phyloP scores from a whole-genome alignment of 2,797 vertebrate species.

The Parauchenoglanis punctatus region DNA sequence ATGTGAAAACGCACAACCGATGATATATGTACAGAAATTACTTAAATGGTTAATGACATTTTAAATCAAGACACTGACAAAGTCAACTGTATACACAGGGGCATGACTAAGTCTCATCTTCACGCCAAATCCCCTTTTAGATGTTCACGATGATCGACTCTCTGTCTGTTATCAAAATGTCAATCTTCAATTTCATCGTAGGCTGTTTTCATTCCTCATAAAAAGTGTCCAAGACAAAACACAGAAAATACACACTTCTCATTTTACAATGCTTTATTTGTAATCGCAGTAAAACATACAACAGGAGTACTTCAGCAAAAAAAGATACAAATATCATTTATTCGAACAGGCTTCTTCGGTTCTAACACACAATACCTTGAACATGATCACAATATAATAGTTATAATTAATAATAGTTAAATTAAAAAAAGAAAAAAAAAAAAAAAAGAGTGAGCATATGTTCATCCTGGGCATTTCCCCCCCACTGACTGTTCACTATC shows the following conservation, averaged over 20 bases:
- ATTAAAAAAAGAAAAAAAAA: background rate
- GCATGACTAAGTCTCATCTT: background rate
- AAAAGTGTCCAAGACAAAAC: slow-evolving; percentile 2
- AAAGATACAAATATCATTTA: slow-evolving; percentile 19
- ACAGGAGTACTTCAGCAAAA: slow-evolving; percentile 58
- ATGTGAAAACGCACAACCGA: background rate
- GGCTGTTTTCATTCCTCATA: background rate
- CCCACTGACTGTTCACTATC: slow-evolving; percentile 12
- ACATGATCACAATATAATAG: background rate
- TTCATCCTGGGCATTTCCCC: background rate
- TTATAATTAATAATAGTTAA: background rate
- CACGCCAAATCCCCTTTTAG: background rate
- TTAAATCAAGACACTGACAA: background rate
- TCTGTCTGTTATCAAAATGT: background rate
- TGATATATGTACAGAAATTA: background rate
- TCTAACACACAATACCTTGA: slow-evolving; percentile 15
- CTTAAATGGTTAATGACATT: background rate
- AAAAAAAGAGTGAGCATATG: background rate
- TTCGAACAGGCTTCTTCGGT: slow-evolving; percentile 21
- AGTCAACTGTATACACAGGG: background rate
- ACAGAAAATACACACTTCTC: slow-evolving; percentile 54
- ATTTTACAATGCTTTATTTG: slow-evolving; percentile 72
- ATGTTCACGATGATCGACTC: background rate
- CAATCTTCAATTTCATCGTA: background rate
- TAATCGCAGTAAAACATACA: slow-evolving; percentile 65